A percentile compares a stretch with the other conserved stretches of the same genome.
Evolutionary conservation across 2,888 invertebrate genomes (phyloP).

Genomic region (Carabus problematicus): DNA sequence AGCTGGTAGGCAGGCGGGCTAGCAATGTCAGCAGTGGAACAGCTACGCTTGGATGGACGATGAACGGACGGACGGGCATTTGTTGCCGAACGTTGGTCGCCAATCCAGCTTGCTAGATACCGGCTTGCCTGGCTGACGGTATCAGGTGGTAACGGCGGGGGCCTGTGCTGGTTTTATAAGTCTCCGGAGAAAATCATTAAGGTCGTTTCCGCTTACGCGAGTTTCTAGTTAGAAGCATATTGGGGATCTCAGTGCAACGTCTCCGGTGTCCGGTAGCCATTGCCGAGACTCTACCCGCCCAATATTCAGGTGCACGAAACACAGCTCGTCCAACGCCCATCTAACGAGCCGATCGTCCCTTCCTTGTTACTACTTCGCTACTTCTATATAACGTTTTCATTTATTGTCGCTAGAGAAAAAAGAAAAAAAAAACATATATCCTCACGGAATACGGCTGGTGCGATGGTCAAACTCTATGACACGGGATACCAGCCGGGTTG

Average conservation of each 20-base stretch:
- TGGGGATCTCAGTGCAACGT: conserved; percentile 47
- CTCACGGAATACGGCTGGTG: no score
- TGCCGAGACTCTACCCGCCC: conserved; percentile 1
- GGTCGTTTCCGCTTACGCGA: conserved; percentile 52
- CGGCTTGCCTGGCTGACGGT: no score
- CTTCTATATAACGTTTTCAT: conserved; percentile 22
- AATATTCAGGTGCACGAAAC: conserved; percentile 1
- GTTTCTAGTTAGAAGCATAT: conserved; percentile 52
- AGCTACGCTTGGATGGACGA: no score
- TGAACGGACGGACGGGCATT: no score
- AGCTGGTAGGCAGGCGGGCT: no score
- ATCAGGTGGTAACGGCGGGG: conserved; percentile 7
- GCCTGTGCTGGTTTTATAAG: conserved; percentile 46
- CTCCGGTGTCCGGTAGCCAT: conserved; percentile 44
- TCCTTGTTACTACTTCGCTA: no score
- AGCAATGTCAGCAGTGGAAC: no score
- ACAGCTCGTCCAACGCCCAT: background rate
- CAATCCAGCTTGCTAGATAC: no score
- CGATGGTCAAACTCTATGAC: no score
- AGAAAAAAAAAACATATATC: conserved; percentile 3
- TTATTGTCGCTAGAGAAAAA: conserved; percentile 37
- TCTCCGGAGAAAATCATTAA: conserved; percentile 51
- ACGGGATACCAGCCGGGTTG: no score
- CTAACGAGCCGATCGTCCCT: no score
- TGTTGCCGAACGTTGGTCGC: no score